These are phyloP conservation scores for Muraenolepis orangiensis DNA, from an alignment of 2,797 vertebrate species.

Conservation along the genomic window DNA sequence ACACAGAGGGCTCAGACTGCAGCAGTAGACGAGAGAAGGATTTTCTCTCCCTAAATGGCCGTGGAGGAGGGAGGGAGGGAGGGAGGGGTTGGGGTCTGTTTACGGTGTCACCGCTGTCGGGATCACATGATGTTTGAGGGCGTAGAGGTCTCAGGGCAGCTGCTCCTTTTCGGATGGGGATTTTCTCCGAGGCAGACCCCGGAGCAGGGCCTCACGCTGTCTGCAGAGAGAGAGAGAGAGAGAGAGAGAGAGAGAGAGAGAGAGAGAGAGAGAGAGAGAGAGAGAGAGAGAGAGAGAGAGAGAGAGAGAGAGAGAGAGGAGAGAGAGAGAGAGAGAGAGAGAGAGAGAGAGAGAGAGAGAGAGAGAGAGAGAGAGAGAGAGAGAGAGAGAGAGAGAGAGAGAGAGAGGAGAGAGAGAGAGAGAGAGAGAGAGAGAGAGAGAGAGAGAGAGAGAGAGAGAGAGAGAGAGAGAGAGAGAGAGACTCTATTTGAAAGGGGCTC, in stretches of 20 bases:
- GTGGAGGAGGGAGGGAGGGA: too few relatives aligned
- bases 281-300: conserved; percentile 26
- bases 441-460: conserved; percentile 26
- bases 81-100: conserved; percentile 47
- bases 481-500: conserved; percentile 69
- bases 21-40: conserved; percentile 62
- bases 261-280: conserved; percentile 26
- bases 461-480: conserved; percentile 27
- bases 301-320: conserved; percentile 23
- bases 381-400: conserved; percentile 26
- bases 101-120: conserved; percentile 63
- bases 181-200: conserved; percentile 64
- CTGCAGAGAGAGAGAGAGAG: conserved; percentile 5
- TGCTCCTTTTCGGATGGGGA: conserved; percentile 70
- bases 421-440: conserved; percentile 26
- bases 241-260: conserved; percentile 26
- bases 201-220: too few relatives aligned
- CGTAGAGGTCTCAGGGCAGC: conserved; percentile 72
- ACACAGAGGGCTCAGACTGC: conserved; percentile 45
- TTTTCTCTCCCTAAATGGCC: conserved; percentile 72
- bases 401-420: conserved; percentile 20
- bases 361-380: conserved; percentile 26
- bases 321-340: conserved; percentile 26
- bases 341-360: conserved; percentile 26
- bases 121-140: conserved; percentile 73